These are phyloP conservation scores for Alectura lathami DNA, from an alignment of 2,113 vertebrate species.

Conservation along the genomic window DNA sequence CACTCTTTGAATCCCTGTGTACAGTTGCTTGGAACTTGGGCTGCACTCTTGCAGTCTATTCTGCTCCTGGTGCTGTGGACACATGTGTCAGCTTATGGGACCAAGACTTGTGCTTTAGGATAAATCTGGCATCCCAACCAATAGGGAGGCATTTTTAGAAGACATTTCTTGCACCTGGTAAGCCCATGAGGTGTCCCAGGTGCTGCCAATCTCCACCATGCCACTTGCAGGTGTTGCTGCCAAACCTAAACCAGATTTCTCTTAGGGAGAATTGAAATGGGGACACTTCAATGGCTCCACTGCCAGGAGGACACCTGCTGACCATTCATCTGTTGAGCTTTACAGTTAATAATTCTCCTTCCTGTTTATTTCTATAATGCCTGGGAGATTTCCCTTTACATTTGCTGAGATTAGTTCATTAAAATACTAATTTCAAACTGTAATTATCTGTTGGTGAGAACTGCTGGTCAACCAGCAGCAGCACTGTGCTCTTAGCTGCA, in stretches of 20 bases:
- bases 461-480: background rate
- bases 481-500: constrained; percentile 41
- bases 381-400: constrained; percentile 70
- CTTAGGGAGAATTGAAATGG: background rate
- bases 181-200: background rate
- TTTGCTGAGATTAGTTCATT: constrained; percentile 77
- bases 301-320: constrained; percentile 53
- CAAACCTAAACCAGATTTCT: background rate
- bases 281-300: background rate
- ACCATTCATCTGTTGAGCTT: constrained; percentile 46
- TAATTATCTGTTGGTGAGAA: constrained; percentile 77
- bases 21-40: background rate
- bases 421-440: constrained; percentile 78
- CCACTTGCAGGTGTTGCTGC: background rate
- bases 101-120: background rate
- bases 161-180: background rate
- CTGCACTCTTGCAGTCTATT: background rate
- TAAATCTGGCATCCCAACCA: background rate
- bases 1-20: background rate
- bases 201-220: background rate
- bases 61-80: background rate
- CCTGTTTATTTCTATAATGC: constrained; percentile 64
- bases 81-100: rapidly evolving
- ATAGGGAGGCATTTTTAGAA: background rate
- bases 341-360: constrained; percentile 51